phyloP scores from a whole-genome alignment of 1,140 invertebrate species.

The Berghia stephanieae region DNA sequence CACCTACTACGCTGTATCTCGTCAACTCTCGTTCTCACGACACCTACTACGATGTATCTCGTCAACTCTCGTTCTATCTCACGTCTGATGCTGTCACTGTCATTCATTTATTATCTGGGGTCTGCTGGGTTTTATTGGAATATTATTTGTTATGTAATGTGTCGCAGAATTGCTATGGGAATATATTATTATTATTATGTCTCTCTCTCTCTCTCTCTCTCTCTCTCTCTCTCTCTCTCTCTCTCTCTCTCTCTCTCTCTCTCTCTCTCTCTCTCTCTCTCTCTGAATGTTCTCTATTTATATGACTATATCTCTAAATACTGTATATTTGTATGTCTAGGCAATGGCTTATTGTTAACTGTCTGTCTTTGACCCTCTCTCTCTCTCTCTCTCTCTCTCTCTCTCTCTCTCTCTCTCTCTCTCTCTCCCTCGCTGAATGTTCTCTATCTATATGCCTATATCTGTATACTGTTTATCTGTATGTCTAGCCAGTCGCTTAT shows the following conservation, averaged over 20 bases:
- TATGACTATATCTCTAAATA: neutral
- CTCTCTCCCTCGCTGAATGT: too few relatives aligned
- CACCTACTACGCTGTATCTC: slow-evolving; percentile 17
- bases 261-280: slow-evolving; percentile 5
- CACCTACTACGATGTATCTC: neutral
- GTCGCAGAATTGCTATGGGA: neutral
- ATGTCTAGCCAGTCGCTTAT: too few relatives aligned
- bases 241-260: neutral
- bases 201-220: neutral
- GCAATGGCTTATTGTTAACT: neutral
- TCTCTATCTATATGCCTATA: too few relatives aligned
- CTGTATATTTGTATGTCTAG: neutral
- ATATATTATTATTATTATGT: neutral
- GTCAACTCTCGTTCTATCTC: neutral
- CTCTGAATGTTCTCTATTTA: neutral
- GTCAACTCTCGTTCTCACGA: neutral
- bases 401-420: neutral
- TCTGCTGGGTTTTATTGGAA: neutral
- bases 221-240: slow-evolving; percentile 7
- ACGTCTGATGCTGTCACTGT: neutral
- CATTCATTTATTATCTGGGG: neutral
- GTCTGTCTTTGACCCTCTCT: neutral
- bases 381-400: neutral
- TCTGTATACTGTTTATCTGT: too few relatives aligned
- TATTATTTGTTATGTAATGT: too few relatives aligned